A percentile compares a stretch with the other conserved stretches of the same genome.
Conservation (phyloP, 2,113 vertebrate species). For the Melanotaenia duboulayi region DNA sequence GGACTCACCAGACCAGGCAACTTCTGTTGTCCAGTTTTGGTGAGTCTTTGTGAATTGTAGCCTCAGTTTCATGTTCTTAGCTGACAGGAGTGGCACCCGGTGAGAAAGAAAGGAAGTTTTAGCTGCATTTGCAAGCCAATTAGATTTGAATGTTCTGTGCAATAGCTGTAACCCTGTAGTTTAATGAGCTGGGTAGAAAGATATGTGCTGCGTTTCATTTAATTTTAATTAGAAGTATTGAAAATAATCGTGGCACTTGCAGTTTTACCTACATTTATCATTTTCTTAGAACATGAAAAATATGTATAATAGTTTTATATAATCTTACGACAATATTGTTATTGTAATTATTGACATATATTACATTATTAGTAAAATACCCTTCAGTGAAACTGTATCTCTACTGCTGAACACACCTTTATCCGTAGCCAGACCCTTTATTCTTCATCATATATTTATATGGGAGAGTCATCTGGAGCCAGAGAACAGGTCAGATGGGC, state of each 20-base stretch:
- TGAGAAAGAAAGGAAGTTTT: neutral
- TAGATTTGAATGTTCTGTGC: neutral
- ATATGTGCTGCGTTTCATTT: neutral
- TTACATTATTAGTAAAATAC: neutral
- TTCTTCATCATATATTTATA: slow-evolving; percentile 72
- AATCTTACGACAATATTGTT: neutral
- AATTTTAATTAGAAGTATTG: neutral
- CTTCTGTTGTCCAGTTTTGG: too few species aligned
- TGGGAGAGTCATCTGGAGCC: slow-evolving; percentile 65
- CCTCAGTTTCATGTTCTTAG: too few species aligned
- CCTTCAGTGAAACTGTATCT: slow-evolving; percentile 15
- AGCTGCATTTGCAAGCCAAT: neutral
- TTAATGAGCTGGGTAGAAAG: neutral
- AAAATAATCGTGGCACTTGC: neutral
- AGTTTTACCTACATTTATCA: too few species aligned
- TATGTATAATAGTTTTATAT: neutral
- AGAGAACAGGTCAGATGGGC: slow-evolving; percentile 77
- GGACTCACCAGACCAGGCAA: too few species aligned
- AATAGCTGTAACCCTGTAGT: neutral
- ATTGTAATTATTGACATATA: neutral
- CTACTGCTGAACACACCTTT: slow-evolving; percentile 26
- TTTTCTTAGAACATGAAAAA: too few species aligned
- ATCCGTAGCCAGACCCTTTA: slow-evolving; percentile 47
- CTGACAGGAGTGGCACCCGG: too few species aligned
- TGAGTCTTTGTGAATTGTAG: too few species aligned